A percentile compares a stretch with the other conserved stretches of the same genome.
Conservation (phyloP, 1,140 invertebrate genomes). For the Lordiphosa stackelbergi region DNA sequence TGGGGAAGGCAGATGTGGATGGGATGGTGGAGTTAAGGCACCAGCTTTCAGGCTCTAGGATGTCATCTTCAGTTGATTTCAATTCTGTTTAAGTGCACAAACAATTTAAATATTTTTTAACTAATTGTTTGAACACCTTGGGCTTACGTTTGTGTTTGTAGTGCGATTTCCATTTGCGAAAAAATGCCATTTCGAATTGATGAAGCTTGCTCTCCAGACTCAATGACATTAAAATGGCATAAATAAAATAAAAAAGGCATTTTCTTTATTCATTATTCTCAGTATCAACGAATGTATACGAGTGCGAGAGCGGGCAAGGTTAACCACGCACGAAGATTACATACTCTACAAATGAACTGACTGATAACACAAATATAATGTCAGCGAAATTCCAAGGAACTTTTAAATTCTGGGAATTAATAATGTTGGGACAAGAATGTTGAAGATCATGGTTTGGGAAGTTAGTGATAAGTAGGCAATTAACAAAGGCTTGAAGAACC, state of each 20-base stretch:
- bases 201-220: neutral
- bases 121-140: neutral
- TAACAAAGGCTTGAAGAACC: too few relatives aligned
- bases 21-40: constrained; percentile 1
- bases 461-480: too few relatives aligned
- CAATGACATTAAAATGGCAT: neutral
- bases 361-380: too few relatives aligned
- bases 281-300: too few relatives aligned
- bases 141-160: constrained; percentile 42
- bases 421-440: too few relatives aligned
- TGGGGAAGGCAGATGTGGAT: constrained; percentile 23
- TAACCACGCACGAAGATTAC: too few relatives aligned
- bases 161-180: constrained; percentile 42
- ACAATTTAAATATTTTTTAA: neutral
- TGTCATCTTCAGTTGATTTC: constrained; percentile 17
- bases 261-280: neutral
- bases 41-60: constrained; percentile 16
- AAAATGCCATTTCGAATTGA: constrained; percentile 26
- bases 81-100: constrained; percentile 65
- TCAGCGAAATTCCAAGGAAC: too few relatives aligned
- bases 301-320: too few relatives aligned
- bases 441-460: too few relatives aligned
- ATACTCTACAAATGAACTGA: too few relatives aligned
- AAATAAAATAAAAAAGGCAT: neutral
- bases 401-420: too few relatives aligned